These are phyloP conservation scores for Eudyptes chrysolophus DNA, from an alignment of 2,113 vertebrate species.

Conservation along the genomic window DNA sequence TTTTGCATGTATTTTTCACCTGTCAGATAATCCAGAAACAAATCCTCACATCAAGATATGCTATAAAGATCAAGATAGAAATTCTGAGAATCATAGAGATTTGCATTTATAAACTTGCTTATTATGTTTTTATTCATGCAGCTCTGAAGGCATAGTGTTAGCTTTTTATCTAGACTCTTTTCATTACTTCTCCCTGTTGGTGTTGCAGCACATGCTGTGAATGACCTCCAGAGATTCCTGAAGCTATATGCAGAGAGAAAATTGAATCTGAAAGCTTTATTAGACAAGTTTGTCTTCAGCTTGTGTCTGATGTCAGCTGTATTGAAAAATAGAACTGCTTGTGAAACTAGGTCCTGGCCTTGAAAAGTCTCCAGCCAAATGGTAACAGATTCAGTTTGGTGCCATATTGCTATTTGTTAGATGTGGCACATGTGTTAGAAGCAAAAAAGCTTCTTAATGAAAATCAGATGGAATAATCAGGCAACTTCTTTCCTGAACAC, in stretches of 20 bases:
- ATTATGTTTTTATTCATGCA: slow-evolving; percentile 73
- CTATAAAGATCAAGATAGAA: slow-evolving; percentile 64
- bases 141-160: slow-evolving; percentile 67
- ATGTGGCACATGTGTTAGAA: background rate
- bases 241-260: slow-evolving; percentile 75
- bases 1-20: slow-evolving; percentile 49
- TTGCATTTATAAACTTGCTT: slow-evolving; percentile 65
- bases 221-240: slow-evolving; percentile 80
- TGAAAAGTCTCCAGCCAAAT: slow-evolving; percentile 70
- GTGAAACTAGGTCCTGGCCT: slow-evolving; percentile 74
- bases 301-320: slow-evolving; percentile 70
- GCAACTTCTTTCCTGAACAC: background rate
- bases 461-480: slow-evolving; percentile 14
- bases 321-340: slow-evolving; percentile 72
- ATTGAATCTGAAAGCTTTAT: slow-evolving; percentile 85
- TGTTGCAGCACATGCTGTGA: slow-evolving; percentile 74
- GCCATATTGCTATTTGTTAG: slow-evolving; percentile 56
- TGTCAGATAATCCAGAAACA: slow-evolving; percentile 54
- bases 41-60: slow-evolving; percentile 41
- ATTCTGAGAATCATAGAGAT: slow-evolving; percentile 62
- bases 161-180: slow-evolving; percentile 78
- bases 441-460: background rate
- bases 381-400: slow-evolving; percentile 54
- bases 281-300: slow-evolving; percentile 78
- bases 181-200: slow-evolving; percentile 80